Conservation (phyloP, 2,797 vertebrate species). For the Sebastes steindachneri region DNA sequence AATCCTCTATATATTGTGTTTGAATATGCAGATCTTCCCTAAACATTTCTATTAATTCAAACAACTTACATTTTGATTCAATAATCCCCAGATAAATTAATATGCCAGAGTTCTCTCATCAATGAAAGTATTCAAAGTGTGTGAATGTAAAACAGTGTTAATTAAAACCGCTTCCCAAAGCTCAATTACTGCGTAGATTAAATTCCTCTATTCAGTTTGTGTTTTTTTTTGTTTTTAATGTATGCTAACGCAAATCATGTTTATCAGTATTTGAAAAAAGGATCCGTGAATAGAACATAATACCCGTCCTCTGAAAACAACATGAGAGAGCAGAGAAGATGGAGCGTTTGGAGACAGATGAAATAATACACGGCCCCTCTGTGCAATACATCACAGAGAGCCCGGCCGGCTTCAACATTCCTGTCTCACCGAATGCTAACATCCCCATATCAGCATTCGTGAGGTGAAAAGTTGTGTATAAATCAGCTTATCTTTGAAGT, state of each 20-base stretch:
- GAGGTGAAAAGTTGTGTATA: conserved; percentile 56
- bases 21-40: not conserved
- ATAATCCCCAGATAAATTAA: conserved; percentile 6
- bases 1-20: not conserved
- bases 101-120: not conserved
- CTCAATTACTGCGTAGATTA: not conserved
- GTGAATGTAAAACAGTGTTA: conserved; percentile 10
- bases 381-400: conserved; percentile 45
- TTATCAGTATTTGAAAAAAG: conserved; percentile 13
- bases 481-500: conserved; percentile 74
- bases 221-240: not conserved
- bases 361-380: conserved; percentile 29
- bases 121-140: not conserved
- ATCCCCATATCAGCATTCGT: conserved; percentile 57
- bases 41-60: conserved; percentile 3
- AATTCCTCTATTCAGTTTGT: not conserved
- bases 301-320: conserved; percentile 4
- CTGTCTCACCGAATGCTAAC: conserved; percentile 45
- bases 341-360: conserved; percentile 34
- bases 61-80: conserved; percentile 22
- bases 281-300: conserved; percentile 19
- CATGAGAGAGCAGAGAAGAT: not conserved
- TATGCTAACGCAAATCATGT: conserved; percentile 7
- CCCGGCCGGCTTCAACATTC: conserved; percentile 29
- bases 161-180: conserved; percentile 1